Evolutionary conservation across 2,797 vertebrate species (phyloP).

Genomic region (Corythornis leucogaster): DNA sequence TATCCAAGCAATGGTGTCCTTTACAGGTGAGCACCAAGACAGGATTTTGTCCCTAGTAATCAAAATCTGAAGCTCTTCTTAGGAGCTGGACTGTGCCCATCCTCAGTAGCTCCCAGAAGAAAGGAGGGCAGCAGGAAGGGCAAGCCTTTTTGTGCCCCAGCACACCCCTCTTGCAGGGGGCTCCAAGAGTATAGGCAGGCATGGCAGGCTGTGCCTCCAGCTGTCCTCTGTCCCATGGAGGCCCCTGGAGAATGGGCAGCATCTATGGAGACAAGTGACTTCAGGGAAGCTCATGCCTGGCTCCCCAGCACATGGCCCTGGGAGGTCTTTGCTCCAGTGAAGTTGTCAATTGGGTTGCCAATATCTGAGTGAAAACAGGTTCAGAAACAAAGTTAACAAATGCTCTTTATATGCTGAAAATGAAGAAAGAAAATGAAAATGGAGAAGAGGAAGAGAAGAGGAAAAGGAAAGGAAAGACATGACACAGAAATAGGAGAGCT

Average conservation of each 20-base stretch:
- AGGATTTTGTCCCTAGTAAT: not conserved
- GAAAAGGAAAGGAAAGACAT: too few species aligned
- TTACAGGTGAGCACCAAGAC: not conserved
- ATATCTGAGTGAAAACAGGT: not conserved
- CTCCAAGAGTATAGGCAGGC: not conserved
- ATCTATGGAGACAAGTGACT: not conserved
- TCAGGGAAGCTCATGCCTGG: not conserved
- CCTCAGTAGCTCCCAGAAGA: not conserved
- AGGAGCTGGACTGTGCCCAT: not conserved
- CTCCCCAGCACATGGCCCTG: not conserved
- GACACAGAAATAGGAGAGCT: not conserved
- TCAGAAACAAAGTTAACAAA: not conserved
- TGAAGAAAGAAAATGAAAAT: not conserved
- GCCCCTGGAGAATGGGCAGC: not conserved
- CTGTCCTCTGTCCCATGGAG: not conserved
- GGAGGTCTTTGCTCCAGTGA: not conserved
- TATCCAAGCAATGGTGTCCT: not conserved
- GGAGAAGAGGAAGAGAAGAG: too few species aligned
- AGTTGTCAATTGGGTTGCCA: not conserved
- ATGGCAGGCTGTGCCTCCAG: not conserved
- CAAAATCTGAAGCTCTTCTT: not conserved
- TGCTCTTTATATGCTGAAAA: not conserved
- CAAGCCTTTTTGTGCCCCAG: not conserved
- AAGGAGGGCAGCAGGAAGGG: not conserved
- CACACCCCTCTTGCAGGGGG: not conserved